phyloP scores from a whole-genome alignment of 53 echinoderm and acorn worm species.

The Zoroaster sp. region DNA sequence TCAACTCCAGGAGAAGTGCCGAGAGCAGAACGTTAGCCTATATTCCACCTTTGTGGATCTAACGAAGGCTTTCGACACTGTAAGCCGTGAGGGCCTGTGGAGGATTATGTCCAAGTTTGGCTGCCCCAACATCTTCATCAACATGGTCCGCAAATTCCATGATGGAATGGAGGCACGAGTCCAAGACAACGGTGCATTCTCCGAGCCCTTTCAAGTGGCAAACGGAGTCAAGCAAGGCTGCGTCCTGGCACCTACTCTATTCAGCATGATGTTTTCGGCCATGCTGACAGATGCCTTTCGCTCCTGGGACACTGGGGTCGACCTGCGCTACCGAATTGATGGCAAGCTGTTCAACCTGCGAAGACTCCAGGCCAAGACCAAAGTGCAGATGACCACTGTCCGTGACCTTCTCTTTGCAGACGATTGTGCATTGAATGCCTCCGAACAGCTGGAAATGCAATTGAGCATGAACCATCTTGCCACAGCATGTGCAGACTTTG shows the following conservation, averaged over 20 bases:
- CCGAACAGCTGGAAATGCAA: neutral
- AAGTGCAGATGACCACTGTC: neutral
- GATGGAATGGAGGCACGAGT: constrained; percentile 40
- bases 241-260: constrained; percentile 22
- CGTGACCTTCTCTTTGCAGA: neutral
- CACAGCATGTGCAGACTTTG: neutral
- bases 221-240: constrained; percentile 46
- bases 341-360: constrained; percentile 10
- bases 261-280: constrained; percentile 34
- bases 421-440: neutral
- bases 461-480: neutral
- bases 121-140: constrained; percentile 28
- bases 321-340: neutral
- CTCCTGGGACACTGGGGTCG: neutral
- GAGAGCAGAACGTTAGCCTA: neutral
- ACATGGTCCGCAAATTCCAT: constrained; percentile 29
- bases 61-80: constrained; percentile 48
- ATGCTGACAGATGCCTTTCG: constrained; percentile 36
- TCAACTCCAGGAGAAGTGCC: neutral
- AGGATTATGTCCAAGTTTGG: constrained; percentile 55
- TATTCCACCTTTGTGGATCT: constrained; percentile 20
- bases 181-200: neutral
- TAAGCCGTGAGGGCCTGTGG: constrained; percentile 48
- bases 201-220: constrained; percentile 34
- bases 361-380: constrained; percentile 15